Base-by-base conservation (phyloP, 2,113 vertebrate species). In the Pholis gunnellus region DNA sequence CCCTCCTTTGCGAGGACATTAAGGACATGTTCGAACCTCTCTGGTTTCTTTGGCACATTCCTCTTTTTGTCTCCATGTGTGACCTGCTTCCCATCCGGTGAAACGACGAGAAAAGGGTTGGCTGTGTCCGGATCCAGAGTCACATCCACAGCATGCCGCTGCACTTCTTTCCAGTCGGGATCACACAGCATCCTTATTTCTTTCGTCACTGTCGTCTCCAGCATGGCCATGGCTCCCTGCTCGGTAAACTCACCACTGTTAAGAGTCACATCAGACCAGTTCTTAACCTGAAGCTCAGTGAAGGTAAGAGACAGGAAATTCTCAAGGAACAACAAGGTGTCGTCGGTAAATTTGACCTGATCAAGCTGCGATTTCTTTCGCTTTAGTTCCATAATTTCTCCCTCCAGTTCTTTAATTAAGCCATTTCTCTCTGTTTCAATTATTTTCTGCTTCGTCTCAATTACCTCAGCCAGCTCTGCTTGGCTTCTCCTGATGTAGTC, bases 91-190 rank as follows among this genome's bases (percentile, higher is more conserved):
- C 91, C 80, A 9, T 91, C 91, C 0, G 81, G 73, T 68, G 88
- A 92, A 67, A 92, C n/a, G 0, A 3, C 5, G 27, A 93, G 87
- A 10, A 1, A 20, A 5, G 68, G 10, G 64, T 91, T 59, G 52
- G 91, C 89, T 10, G 90, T 88, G 75, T 93, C 86, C 0, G 86
- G 81, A 69, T 92, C 90, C 13, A 92, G 72, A 17, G 50, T 89
- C 27, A 92, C 61, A 34, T 90, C 65, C 34, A 91, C 87, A 27
- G 90, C 85, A 4, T 90, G 27, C 20, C 0, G 34, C 85, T 85
- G 80, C 59, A 82, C 72, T 29, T 73, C 66, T 72, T 81, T 88
- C 20, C 88, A 81, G 68, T 84, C 75, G 0, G 88, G 89, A 85
- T 92, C 89, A 66, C 89, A 93, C 36, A 92, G 5, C 52, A 40